These are phyloP conservation scores for Brenthis daphne DNA, from an alignment of 2,888 invertebrate genomes.

Conservation along the genomic window DNA sequence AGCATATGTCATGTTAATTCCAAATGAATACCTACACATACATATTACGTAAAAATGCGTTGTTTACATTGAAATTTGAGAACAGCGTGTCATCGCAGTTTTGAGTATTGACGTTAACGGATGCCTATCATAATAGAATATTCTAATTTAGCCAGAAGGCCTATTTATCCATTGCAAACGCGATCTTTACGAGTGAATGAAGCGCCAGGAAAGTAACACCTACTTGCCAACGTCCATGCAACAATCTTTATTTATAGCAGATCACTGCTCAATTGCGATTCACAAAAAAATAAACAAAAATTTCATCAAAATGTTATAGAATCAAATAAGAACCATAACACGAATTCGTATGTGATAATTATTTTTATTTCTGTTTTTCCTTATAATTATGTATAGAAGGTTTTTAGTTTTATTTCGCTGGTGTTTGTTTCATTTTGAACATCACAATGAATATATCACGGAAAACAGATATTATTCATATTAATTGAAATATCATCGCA, in stretches of 20 bases:
- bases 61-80: neutral
- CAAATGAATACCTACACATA: too few species aligned
- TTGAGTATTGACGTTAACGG: constrained; percentile 14
- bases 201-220: constrained; percentile 44
- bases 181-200: constrained; percentile 43
- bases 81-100: neutral
- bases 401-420: constrained; percentile 3
- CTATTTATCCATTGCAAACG: constrained; percentile 36
- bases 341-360: too few species aligned
- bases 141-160: constrained; percentile 25
- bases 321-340: neutral
- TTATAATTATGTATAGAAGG: too few species aligned
- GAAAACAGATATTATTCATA: constrained; percentile 40
- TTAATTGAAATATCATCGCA: constrained; percentile 65
- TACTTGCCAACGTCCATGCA: constrained; percentile 41
- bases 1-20: too few species aligned
- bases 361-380: too few species aligned
- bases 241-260: constrained; percentile 39
- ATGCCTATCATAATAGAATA: constrained; percentile 14
- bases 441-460: constrained; percentile 20
- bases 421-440: constrained; percentile 14
- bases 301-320: constrained; percentile 1
- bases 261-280: constrained; percentile 23
- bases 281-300: constrained; percentile 13
- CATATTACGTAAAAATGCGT: neutral